phyloP scores from a whole-genome alignment of 2,113 vertebrate genomes.

The Rhizomys pruinosus region DNA sequence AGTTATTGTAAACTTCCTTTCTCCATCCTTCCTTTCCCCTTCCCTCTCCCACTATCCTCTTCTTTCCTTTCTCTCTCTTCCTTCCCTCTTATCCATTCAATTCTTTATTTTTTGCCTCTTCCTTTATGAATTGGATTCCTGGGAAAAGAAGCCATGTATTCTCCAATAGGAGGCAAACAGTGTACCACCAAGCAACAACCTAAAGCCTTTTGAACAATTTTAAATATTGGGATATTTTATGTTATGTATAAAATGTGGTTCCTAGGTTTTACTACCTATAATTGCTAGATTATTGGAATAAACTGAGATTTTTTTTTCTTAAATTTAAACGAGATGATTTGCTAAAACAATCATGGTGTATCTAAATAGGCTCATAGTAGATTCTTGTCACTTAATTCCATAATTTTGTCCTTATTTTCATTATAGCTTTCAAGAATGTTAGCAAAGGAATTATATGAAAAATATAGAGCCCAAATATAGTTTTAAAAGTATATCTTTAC shows the following conservation, averaged over 20 bases:
- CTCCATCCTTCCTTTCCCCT: neutral
- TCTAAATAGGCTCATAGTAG: neutral
- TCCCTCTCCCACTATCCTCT: rapidly evolving
- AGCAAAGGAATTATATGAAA: neutral
- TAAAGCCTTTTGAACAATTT: no score
- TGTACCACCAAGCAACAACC: neutral
- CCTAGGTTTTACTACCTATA: neutral
- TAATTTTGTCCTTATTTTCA: neutral
- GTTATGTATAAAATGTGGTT: neutral
- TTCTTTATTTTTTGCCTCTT: no score
- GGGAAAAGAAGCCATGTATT: neutral
- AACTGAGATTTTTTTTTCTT: rapidly evolving
- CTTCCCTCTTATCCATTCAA: no score
- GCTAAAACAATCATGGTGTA: neutral
- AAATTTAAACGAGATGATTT: neutral
- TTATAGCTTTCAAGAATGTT: neutral
- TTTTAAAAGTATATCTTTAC: neutral
- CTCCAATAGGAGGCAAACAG: neutral
- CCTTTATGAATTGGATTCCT: neutral
- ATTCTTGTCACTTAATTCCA: neutral
- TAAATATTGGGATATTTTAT: no score
- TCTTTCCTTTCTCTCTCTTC: no score
- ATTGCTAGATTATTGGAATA: neutral
- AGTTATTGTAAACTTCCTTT: neutral
- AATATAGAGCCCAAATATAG: neutral